Conservation (phyloP, 92 coral and sea anemone species). For the Pocillopora meandrina region DNA sequence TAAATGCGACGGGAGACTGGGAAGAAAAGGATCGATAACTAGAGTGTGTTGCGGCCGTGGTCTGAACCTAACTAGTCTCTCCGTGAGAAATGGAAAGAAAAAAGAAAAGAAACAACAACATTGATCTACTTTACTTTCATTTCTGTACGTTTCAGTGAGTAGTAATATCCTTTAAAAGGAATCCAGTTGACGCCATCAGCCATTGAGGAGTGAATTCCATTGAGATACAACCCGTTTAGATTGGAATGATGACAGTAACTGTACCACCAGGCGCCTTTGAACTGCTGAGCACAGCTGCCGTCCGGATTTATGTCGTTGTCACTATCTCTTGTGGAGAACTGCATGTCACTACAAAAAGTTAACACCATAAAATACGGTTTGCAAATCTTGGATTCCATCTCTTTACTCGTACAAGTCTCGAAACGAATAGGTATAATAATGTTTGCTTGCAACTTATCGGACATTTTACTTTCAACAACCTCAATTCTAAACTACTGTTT, state of each 20-base stretch:
- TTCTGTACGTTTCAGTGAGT: background rate
- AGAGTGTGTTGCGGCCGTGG: too few relatives aligned
- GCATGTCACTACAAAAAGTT: background rate
- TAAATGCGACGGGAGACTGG: too few relatives aligned
- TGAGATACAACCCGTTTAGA: constrained; percentile 5
- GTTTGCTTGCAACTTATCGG: too few relatives aligned
- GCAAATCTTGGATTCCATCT: too few relatives aligned
- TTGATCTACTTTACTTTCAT: background rate
- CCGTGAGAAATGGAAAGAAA: too few relatives aligned
- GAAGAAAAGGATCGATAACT: too few relatives aligned
- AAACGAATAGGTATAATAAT: too few relatives aligned
- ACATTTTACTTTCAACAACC: background rate
- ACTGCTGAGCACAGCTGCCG: background rate
- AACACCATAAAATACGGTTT: background rate
- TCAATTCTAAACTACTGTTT: background rate
- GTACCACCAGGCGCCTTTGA: constrained; percentile 30
- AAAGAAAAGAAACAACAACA: background rate
- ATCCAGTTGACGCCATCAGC: background rate
- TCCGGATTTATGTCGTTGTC: background rate
- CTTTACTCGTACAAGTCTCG: too few relatives aligned
- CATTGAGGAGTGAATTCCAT: background rate
- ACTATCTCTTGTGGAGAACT: constrained; percentile 7
- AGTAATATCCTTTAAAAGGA: background rate
- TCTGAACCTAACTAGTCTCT: too few relatives aligned
- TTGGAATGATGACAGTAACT: background rate